Base-by-base conservation (phyloP, 2,888 invertebrate genomes). In the Andrena camellia region DNA sequence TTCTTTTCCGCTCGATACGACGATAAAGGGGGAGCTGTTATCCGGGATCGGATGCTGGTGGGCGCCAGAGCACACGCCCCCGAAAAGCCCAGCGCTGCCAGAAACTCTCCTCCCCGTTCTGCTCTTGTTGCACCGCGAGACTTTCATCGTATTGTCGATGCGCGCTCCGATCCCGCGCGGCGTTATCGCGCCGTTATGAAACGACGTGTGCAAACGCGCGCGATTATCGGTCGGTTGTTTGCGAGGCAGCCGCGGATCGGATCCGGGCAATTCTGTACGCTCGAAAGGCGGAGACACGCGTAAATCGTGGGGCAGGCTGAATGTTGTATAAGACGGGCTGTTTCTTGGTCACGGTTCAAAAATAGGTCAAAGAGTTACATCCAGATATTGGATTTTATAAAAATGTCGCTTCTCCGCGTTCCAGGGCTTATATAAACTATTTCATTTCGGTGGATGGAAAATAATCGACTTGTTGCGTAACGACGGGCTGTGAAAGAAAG, bases 21-120 rank as follows among this genome's bases (percentile, higher is more conserved):
- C 68, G 77, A 82, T 79, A 84, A 78, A 48, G 57, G 57, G 50
- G 63, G 68, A 75, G 64, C 74, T 29, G 67, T 82, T 79, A 74
- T 84, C 78, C 74, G 50, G 29, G 59, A 26, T 74, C 59, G 75
- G 70, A 84, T 71, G 78, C 70, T 59, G 42, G 73, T 67, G 67
- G 70, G 17, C 23, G 60, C 33, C 23, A 13, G 57, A 42, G 10
- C 13, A 54, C 54, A 66, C 64, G 63, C 54, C 60, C 54, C 60
- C 59, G 62, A 52, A 64, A 70, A 76, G 70, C 57, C 29, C 42
- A 52, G 20, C 17, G 60, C 17, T 33, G 31, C 73, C 64, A 66
- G 62, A 26, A 7, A 20, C 54, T 50, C 59, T 52, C 50, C 23
- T 20, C 50, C 0, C 29, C 35, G 26, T 52, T 23, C 63, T 23